Conservation (phyloP, 2,888 invertebrate species). For the Torymus tubicola region DNA sequence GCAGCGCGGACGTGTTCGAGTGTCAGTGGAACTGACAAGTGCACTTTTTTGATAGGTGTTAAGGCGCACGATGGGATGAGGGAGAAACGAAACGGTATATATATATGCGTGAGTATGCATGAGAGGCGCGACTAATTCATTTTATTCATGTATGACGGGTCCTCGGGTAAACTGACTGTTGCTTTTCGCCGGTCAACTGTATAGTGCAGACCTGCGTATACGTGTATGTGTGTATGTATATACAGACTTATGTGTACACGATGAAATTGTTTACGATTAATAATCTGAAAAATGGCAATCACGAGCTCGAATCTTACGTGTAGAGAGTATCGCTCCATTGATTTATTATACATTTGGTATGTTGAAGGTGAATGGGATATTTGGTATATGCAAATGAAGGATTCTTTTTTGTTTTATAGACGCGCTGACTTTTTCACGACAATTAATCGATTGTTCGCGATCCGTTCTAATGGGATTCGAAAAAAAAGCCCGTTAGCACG, state of each 20-base stretch:
- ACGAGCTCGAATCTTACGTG: not conserved
- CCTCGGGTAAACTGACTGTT: constrained; percentile 12
- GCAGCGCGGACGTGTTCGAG: constrained; percentile 20
- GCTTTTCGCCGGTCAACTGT: not conserved
- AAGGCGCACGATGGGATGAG: constrained; percentile 40
- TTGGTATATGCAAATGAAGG: not conserved
- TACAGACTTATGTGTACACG: not conserved
- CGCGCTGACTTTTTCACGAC: not conserved
- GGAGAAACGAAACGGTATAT: not conserved
- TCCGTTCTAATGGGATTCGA: not conserved
- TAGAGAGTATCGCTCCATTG: not conserved
- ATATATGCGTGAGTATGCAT: not conserved
- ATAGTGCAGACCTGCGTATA: too few species aligned
- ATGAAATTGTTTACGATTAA: constrained; percentile 44
- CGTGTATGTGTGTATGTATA: too few species aligned
- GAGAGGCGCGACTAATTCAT: constrained; percentile 47
- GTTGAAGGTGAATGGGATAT: constrained; percentile 1
- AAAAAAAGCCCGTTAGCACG: not conserved
- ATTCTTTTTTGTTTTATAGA: not conserved
- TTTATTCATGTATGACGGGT: constrained; percentile 45
- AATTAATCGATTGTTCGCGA: constrained; percentile 16
- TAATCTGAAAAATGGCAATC: constrained; percentile 29
- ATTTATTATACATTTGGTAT: constrained; percentile 9
- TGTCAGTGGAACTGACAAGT: constrained; percentile 50
- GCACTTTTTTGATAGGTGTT: constrained; percentile 47